Evolutionary conservation across 2,797 vertebrate species (phyloP), one percentile per base, ranked within the genome.

Genomic region (Aulostomus chinensis): DNA sequence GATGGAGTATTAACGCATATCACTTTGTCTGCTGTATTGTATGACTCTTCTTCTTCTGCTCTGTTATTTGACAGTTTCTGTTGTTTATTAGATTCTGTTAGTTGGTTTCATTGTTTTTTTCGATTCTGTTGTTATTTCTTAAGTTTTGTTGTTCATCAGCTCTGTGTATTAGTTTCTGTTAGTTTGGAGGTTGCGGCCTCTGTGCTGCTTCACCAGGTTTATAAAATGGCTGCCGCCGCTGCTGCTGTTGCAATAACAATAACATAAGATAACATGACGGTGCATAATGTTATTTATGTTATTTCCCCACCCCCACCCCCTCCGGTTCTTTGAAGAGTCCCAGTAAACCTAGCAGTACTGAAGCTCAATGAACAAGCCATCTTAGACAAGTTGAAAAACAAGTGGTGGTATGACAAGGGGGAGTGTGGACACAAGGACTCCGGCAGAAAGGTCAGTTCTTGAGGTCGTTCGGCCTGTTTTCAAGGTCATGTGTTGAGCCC

Each of bases 361-460:
- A 99, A 99, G 95, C 97, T 99, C 94, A 99, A 97, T 98, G 97
- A 99, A 93, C 96, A 98, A 94, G 97, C 96, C 95, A 74, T 98
- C 95, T 98, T 99, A 99, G 97, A 99, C 97, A 99, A 99, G 95
- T 96, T 99, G 95, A 99, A 98, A 97, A 99, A 78, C 96, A 99
- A 96, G 95, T 99, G 97, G 97, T 98, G 97, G 97, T 99, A 99
- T 96, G 96, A 98, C 97, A 99, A 99, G 53, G 97, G 97, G 28
- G 94, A 99, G 88, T 99, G 97, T 96, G 97, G 96, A 94, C 81
- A 72, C 96, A 98, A 98, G 92, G 97, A 99, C 94, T 97, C 96
- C 93, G 95, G 93, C 92, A 97, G 97, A 96, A 99, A 99, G 97
- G 97, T 99, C 94, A 99, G 97, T 98, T 93, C 89, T 88, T 40